Base-by-base conservation (phyloP, 2,888 invertebrate genomes). In the Acronicta leporina region DNA sequence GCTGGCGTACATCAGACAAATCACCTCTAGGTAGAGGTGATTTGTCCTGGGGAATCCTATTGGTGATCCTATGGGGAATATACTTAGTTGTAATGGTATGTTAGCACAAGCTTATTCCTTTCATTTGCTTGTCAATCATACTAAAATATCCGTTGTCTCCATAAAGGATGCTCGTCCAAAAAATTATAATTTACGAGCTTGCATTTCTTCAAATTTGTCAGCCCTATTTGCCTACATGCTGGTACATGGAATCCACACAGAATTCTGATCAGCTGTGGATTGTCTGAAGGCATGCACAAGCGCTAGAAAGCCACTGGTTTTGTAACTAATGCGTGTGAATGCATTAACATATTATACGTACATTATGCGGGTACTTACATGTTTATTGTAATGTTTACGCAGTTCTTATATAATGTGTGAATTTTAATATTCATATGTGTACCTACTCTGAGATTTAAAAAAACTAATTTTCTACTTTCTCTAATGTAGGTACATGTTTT, bases 261-360 rank as follows among this genome's bases (percentile, higher is more conserved):
- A 67, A 77, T 78, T 75, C 68, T 63, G 66, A 79, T 75, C 66
- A 67, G 63, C 74, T 58, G 45, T 53, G 62, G 76, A 83, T 84
- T 87, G 82, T 85, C 82, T 82, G 76, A 79, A 79, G 78, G 79
- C 81, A 77, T 81, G 82, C 77, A 77, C 79, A 79, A 80, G 82
- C 74, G 69, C 81, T 88, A 88, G 88, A 89, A 89, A 88, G 86
- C 83, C 73, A 71, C 68, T 73, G 63, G 80, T 87, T 83, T 86
- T 80, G 84, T 82, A 86, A 87, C 79, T 70, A 61, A 77, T 77
- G 73, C 76, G 79, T 77, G 74, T 77, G 74, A 81, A 84, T 80
- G 77, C 79, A 81, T 81, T 35, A 49, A 48, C 51, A 75, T 79
- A 30, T 80, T 73, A 63, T 73, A 79, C 73, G 73, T 50, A 38